Evolutionary conservation across 2,113 vertebrate species (phyloP).

Genomic region (Rattus rattus): DNA sequence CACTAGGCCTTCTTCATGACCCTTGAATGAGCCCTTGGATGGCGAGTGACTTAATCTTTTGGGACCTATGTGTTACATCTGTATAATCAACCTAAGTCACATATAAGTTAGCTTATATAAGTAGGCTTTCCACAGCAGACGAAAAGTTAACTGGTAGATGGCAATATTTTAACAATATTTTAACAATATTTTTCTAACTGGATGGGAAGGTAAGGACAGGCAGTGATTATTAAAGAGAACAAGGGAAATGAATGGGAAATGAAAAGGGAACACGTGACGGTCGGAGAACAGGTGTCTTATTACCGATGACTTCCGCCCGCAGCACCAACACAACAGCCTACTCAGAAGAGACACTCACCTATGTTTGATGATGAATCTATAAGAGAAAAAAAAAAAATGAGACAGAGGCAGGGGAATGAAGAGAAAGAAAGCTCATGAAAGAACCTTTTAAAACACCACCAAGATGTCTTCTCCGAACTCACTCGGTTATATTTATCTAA

Average conservation of each 20-base stretch:
- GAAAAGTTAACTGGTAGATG: background rate
- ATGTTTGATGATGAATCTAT: background rate
- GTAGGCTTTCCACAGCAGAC: background rate
- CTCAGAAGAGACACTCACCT: background rate
- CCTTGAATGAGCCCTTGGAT: background rate
- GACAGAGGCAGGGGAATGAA: background rate
- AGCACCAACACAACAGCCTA: background rate
- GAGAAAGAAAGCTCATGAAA: background rate
- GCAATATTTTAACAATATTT: slow-evolving; percentile 19
- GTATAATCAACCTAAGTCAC: background rate
- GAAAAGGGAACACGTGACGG: background rate
- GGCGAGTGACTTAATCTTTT: background rate
- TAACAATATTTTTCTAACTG: slow-evolving; percentile 5
- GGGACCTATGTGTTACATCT: background rate
- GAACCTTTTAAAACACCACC: background rate
- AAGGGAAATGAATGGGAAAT: background rate
- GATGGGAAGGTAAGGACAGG: background rate
- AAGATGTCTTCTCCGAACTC: background rate
- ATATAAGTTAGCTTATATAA: background rate
- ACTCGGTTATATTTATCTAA: background rate
- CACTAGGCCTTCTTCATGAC: background rate
- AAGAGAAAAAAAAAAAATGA: background rate
- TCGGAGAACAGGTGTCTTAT: background rate
- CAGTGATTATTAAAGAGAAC: background rate
- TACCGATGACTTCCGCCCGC: background rate